A percentile compares a stretch with the other conserved stretches of the same genome.
phyloP scores from a whole-genome alignment of 2,888 invertebrate species.

The Epinotia nisella region DNA sequence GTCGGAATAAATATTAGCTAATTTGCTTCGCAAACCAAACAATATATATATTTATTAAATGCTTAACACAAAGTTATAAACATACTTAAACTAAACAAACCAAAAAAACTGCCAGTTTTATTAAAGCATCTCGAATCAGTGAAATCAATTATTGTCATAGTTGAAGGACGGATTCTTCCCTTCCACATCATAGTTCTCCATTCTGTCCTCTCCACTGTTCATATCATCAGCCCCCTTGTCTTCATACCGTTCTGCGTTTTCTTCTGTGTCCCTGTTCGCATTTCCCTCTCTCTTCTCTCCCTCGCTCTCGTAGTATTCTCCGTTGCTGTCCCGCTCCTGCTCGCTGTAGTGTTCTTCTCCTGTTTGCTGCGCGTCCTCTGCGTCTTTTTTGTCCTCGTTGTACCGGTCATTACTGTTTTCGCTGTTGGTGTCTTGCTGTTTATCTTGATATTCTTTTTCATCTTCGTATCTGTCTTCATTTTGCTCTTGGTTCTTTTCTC shows the following conservation, averaged over 20 bases:
- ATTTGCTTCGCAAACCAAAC: conserved; percentile 10
- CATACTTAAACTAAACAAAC: not conserved
- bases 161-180: conserved; percentile 54
- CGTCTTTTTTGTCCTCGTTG: conserved; percentile 53
- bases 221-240: conserved; percentile 53
- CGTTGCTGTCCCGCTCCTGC: conserved; percentile 44
- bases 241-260: conserved; percentile 54
- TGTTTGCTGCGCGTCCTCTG: conserved; percentile 51
- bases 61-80: not conserved
- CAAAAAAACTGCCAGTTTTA: not conserved
- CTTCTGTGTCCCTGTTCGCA: conserved; percentile 44
- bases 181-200: conserved; percentile 53
- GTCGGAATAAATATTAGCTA: not conserved
- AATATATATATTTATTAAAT: not conserved
- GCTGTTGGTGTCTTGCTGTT: conserved; percentile 53
- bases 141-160: conserved; percentile 51
- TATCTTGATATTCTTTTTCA: conserved; percentile 55
- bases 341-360: conserved; percentile 54
- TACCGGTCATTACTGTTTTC: conserved; percentile 54
- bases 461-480: conserved; percentile 54
- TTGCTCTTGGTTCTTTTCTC: conserved; percentile 50
- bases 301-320: conserved; percentile 42
- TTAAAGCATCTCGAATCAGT: not conserved
- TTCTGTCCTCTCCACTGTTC: conserved; percentile 51
- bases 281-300: conserved; percentile 46